Base-by-base conservation (phyloP, 2,797 vertebrate genomes). In the Platyrinchus mystaceus region DNA sequence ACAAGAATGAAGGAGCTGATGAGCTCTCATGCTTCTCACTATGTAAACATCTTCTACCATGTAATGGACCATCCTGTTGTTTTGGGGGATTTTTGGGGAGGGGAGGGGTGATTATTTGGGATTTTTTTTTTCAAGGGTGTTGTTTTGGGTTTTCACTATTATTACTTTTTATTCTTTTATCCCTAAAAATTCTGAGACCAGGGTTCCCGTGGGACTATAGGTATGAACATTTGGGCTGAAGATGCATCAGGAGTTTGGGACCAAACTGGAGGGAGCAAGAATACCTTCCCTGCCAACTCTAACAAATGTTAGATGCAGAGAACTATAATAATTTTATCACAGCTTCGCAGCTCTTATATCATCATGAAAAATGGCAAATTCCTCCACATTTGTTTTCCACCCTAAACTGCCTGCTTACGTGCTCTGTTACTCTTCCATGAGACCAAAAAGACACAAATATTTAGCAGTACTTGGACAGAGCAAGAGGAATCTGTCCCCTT, bases 1-100 rank as follows among this genome's bases (percentile, higher is more conserved):
- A 18, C 6, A 26, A 53, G 12, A 74, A 19, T 8, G 50, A 56
- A 69, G 28, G 9, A 49, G 34, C 8, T 37, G 14, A 52, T 9
- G 7, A 46, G 15, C 9, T 49, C 41, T 62, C 34, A 7, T 3
- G 17, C 21, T 21, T 76, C 41, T 66, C 24, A 16, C 3, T 16
- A 4, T 56, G 28, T 19, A 43, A 70, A 60, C 6, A 36, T 44
- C 36, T 7, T 44, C 30, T 7, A 36, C 5, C 6, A 24, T 9
- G 19, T 39, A 52, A 63, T 12, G 15, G 21, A 53, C 9, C 21
- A 49, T n/a, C 12, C 23, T 12, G 1, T 30, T 70, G 27, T 12
- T 12, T 37, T 5, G 10, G 12, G 2, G 5, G 2, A 1, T 0
- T 32, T 28, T 18, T 18, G 4, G 17, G 16, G 16, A 47, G 4